phyloP scores from a whole-genome alignment of 2,888 invertebrate genomes.

The Melinopterus prodromus region DNA sequence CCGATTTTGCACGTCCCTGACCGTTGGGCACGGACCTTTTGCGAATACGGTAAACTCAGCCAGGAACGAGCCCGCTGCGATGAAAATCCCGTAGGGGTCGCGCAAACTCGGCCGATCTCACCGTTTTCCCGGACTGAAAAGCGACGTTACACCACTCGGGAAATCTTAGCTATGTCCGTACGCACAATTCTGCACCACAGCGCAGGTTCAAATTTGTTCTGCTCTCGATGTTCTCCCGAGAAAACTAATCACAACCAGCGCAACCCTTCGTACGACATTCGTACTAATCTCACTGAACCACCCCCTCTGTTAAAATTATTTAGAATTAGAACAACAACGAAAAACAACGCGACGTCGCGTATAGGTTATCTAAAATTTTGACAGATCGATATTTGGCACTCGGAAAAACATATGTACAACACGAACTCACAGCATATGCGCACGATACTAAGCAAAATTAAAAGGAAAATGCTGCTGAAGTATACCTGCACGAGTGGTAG shows the following conservation, averaged over 20 bases:
- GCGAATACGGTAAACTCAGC: slow-evolving; percentile 53
- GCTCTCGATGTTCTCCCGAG: neutral
- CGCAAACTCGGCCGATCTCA: slow-evolving; percentile 48
- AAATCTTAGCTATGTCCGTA: slow-evolving; percentile 47
- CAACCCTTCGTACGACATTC: neutral
- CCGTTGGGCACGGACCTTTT: slow-evolving; percentile 48
- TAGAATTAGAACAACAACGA: no score
- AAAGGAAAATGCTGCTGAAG: neutral
- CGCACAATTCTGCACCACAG: slow-evolving; percentile 55
- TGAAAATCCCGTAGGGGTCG: slow-evolving; percentile 37
- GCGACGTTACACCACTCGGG: slow-evolving; percentile 20
- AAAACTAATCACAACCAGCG: neutral
- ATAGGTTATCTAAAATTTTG: slow-evolving; percentile 31
- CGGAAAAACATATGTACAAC: slow-evolving; percentile 18
- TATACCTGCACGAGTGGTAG: neutral
- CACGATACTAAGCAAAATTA: slow-evolving; percentile 29
- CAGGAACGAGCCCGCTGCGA: slow-evolving; percentile 51
- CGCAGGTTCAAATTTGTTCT: slow-evolving; percentile 46
- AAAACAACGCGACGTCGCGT: neutral
- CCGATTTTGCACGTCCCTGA: slow-evolving; percentile 33
- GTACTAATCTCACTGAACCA: neutral
- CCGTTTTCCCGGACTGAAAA: slow-evolving; percentile 43
- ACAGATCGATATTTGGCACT: slow-evolving; percentile 44
- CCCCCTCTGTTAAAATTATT: neutral
- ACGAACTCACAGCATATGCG: slow-evolving; percentile 45